A percentile compares a stretch with the other conserved stretches of the same genome.
phyloP scores from a whole-genome alignment of 2,797 vertebrate genomes.

The Sebastes cheni region DNA sequence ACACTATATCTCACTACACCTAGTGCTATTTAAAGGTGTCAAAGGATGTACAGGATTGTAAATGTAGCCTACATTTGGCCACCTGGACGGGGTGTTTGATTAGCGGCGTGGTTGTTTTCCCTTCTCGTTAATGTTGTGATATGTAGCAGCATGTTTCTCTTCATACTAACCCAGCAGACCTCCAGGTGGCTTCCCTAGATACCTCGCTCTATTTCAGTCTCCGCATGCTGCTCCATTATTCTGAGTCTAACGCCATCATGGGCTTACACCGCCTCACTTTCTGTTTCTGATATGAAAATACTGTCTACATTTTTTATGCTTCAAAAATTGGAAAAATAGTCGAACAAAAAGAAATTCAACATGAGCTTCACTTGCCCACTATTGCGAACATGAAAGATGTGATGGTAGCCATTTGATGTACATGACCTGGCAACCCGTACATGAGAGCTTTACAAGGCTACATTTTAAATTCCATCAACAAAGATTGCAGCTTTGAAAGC shows the following conservation, averaged over 20 bases:
- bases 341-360: neutral
- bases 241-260: neutral
- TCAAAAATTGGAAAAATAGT: neutral
- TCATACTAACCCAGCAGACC: conserved; percentile 9
- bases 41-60: conserved; percentile 3
- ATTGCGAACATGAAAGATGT: neutral
- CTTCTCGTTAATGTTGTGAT: conserved; percentile 12
- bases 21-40: conserved; percentile 32
- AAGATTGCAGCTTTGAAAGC: conserved; percentile 3
- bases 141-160: conserved; percentile 4
- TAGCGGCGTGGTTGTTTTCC: conserved; percentile 18
- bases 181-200: conserved; percentile 45
- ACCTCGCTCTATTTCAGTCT: conserved; percentile 44
- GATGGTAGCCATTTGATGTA: neutral
- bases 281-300: conserved; percentile 34
- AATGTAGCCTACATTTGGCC: conserved; percentile 34
- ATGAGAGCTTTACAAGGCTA: neutral
- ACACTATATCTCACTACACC: neutral
- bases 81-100: conserved; percentile 45
- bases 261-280: conserved; percentile 1
- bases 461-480: conserved; percentile 6
- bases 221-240: conserved; percentile 36
- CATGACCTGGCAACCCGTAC: neutral
- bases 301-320: conserved; percentile 24
- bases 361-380: conserved; percentile 1